Evolutionary conservation across 2,113 vertebrate genomes (phyloP).

Genomic region (Tichodroma muraria): DNA sequence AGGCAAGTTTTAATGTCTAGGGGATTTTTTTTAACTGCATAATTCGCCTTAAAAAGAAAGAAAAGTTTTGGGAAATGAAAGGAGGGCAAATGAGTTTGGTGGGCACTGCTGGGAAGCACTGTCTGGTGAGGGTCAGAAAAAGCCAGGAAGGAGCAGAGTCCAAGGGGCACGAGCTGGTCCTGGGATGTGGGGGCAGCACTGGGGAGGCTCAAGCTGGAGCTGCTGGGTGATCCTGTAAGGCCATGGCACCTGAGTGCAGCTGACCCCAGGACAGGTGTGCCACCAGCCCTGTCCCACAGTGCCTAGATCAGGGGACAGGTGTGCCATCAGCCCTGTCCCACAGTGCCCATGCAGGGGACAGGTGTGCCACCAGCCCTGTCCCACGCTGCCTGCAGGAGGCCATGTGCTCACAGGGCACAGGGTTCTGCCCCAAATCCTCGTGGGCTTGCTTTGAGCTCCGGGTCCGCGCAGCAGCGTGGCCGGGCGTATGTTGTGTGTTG

Average conservation of each 20-base stretch:
- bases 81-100: not conserved
- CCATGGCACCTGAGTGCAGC: accelerated
- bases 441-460: not conserved
- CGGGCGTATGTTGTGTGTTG: accelerated
- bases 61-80: not conserved
- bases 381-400: not conserved
- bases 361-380: not conserved
- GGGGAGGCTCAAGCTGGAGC: not conserved
- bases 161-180: accelerated
- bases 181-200: not conserved
- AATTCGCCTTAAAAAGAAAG: not conserved
- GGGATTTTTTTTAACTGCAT: constrained; percentile 41
- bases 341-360: accelerated
- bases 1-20: constrained; percentile 63
- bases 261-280: not conserved
- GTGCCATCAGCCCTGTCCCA: not conserved
- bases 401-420: accelerated
- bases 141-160: not conserved
- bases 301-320: accelerated
- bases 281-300: accelerated
- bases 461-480: not conserved
- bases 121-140: not conserved
- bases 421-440: accelerated
- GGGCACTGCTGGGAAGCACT: not conserved
- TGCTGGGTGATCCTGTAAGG: not conserved